Conservation (phyloP, 2,888 invertebrate species). For the Ophion obscuratus region DNA sequence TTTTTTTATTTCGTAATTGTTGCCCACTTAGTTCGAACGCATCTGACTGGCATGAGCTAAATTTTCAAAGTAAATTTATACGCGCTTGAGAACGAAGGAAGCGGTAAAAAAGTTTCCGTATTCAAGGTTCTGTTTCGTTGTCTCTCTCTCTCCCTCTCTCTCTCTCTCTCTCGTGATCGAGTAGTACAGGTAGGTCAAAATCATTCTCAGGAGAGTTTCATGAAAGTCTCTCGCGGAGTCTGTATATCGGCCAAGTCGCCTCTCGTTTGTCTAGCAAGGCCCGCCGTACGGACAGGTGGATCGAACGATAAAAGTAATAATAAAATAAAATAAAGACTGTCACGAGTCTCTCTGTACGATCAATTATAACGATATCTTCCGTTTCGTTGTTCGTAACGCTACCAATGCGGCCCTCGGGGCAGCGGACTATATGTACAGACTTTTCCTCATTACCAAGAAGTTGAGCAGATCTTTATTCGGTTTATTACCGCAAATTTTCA, state of each 20-base stretch:
- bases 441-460: too few species aligned
- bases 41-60: too few species aligned
- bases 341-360: constrained; percentile 23
- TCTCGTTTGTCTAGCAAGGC: constrained; percentile 19
- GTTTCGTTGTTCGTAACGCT: background rate
- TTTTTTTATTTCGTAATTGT: background rate
- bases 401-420: background rate
- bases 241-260: background rate
- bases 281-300: constrained; percentile 21
- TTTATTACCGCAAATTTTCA: too few species aligned
- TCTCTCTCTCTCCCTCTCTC: background rate
- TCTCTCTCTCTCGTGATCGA: background rate
- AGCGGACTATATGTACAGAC: too few species aligned
- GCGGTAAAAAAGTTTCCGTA: background rate
- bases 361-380: constrained; percentile 34
- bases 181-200: constrained; percentile 11
- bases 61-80: too few species aligned
- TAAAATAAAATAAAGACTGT: constrained; percentile 9
- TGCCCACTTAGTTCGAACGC: too few species aligned
- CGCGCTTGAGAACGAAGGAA: too few species aligned
- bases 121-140: background rate
- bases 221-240: constrained; percentile 8
- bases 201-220: constrained; percentile 22
- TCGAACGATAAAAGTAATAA: background rate
- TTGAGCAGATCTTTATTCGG: too few species aligned